Evolutionary conservation across 1,140 invertebrate genomes (phyloP), one percentile per base, ranked within the genome.

Genomic region (Drosophila orena): DNA sequence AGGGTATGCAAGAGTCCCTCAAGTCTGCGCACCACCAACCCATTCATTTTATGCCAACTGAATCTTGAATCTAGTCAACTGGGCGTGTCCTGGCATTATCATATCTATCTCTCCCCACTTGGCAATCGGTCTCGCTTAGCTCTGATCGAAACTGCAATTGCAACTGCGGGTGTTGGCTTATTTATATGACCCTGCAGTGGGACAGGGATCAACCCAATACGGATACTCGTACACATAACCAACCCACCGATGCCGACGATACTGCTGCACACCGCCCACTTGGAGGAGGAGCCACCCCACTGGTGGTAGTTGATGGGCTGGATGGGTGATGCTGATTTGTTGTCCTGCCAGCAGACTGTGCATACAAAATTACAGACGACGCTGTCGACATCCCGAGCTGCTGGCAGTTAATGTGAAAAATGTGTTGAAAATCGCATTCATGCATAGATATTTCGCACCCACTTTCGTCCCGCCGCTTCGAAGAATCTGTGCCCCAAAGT

Each of bases 331-430:
- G 77, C 81, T 88, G 83, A 86, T 86, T 86, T 86, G 83, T 86
- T 86, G 83, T 86, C 71, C 78, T 86, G 81, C 66, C 80, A 77
- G 54, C 81, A 64, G 69, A 81, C 79, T 88, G 79, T 88, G 84
- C 79, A 89, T 89, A 88, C 84, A 88, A 88, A 89, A 89, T 88
- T 83, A 86, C 84, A 71, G 78, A 88, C 78, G 57, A 50, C 47
- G 47, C 47, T 50, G 47, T 65, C 68, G 54, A 77, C 47, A 52
- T 43, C 38, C 53, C 35, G 17, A 38, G 50, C 66, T 55, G 66
- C 35, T 70, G 66, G 75, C 79, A 89, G 83, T 88, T 88, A 88
- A 88, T 88, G 84, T 88, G 79, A 88, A 80, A 88, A 88, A 88
- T 89, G 84, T 89, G 79, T 72, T 81, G 68, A 80, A 85, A 85